phyloP scores from a whole-genome alignment of 2,113 vertebrate genomes.

The Peromyscus californicus region DNA sequence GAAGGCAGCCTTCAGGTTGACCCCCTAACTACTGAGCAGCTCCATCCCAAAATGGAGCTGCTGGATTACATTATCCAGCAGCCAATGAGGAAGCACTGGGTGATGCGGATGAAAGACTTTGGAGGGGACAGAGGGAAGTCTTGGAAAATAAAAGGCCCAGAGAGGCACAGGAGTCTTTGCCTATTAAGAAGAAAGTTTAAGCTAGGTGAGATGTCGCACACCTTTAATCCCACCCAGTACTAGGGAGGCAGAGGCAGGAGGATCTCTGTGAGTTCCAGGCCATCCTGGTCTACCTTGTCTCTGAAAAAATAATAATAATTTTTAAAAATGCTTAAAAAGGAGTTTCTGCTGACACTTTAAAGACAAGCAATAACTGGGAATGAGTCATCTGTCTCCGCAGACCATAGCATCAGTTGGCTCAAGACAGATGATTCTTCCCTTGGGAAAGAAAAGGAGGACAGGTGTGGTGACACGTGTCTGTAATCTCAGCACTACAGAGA shows the following conservation, averaged over 20 bases:
- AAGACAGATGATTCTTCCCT: background rate
- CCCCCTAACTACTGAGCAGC: background rate
- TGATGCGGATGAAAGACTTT: background rate
- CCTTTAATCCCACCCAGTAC: background rate
- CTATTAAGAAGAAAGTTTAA: background rate
- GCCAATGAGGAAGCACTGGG: background rate
- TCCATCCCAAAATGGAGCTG: conserved; percentile 1
- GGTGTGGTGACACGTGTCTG: background rate
- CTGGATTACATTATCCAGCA: background rate
- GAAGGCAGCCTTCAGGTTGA: background rate
- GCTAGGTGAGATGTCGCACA: background rate
- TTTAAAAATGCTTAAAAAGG: background rate
- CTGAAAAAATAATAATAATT: background rate
- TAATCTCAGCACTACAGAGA: background rate
- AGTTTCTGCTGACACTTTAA: background rate
- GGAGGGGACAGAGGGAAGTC: background rate
- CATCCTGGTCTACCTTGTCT: background rate
- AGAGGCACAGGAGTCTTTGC: background rate
- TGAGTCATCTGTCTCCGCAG: background rate
- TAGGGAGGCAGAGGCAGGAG: background rate
- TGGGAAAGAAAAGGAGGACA: background rate
- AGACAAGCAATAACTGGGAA: background rate
- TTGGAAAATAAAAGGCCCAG: background rate
- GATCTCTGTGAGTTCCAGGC: background rate
- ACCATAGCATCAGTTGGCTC: background rate